Evolutionary conservation across 1,140 invertebrate genomes (phyloP), one percentile per base, ranked within the genome.

Genomic region (Eupristina koningsbergeri): DNA sequence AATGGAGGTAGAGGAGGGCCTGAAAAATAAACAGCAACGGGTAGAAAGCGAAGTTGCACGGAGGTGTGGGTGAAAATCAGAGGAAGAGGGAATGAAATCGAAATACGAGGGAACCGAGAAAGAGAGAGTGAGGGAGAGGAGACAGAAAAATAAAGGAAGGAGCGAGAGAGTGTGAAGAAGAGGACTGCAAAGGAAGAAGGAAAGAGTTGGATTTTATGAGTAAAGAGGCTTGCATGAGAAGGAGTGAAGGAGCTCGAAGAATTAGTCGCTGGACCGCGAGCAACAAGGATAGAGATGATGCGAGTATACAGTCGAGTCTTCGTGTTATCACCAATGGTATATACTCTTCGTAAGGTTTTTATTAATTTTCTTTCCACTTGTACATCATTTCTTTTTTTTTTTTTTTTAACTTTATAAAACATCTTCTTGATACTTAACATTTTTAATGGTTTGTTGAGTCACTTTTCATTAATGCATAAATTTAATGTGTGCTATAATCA

Each of bases 231-330:
- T 45, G 53, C 17, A 39, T 7, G 50, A 31, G 50, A 53, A 17
- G 50, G 47, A 80, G 64, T 53, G 34, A 58, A 69, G 47, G 78
- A 80, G 67, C 36, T 71, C 9, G 29, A 71, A 71, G 63, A 79
- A 79, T 79, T 79, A 64, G 76, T 47, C 13, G 39, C 61, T 79
- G 61, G 39, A 79, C 76, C 39, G n/a, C n/a, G 39, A 58, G 58
- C 1, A 63, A 45, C 9, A 17, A 67, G 39, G 63, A 80, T 80
- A 36, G 39, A 6, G 36, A 79, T 79, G 36, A 79, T 79, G 61
- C 9, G 53, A 74, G 7, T n/a, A 34, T 67, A 63, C n/a, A 34
- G 53, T 41, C 22, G 64, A 78, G 53, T 78, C 53, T 79, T 41
- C 26, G 15, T n/a, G 36, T 41, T 50, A 79, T 79, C 63, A 29